Base-by-base conservation (phyloP, 2,797 vertebrate genomes). In the Lithobates sylvaticus region DNA sequence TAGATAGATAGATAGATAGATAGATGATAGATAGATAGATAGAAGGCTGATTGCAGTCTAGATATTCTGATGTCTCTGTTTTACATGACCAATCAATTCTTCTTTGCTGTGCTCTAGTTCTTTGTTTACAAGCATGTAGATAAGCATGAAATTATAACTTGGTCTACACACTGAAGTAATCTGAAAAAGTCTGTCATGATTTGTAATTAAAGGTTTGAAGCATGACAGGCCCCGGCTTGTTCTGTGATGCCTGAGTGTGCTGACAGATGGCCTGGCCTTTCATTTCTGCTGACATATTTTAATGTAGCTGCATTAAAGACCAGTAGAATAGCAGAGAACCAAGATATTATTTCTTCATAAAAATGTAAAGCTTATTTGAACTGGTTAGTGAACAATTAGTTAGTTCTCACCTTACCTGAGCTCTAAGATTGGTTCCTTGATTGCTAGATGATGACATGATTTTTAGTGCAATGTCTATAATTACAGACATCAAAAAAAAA, bases 251-350 rank as follows among this genome's bases (percentile, higher is more conserved):
- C 80, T 78, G 85, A 77, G 77, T 78, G 58, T 78, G 69, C 58
- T 87, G 85, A 87, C 85, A 87, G 85, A 87, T 87, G 85, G 81
- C 68, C 81, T 87, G 85, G 81, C 68, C 81, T 83, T 83, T 83
- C 79, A 86, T 86, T 74, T 64, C 54, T 78, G 54, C 23, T 78
- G 73, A 83, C 42, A 81, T 80, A 78, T 86, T 67, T 64, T 47
- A 36, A 32, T 83, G 54, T 64, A 83, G 54, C 50, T 47, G 54
- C 78, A 75, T 65, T 78, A 81, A 42, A 70, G 26, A 29, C 39
- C 76, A 61, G 32, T 39, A 82, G 44, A 77, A 54, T 7, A 71
- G 29, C 73, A 70, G 54, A 65, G 34, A 50, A 64, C 73, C 79
- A 83, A 72, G 67, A 64, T 50, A 72, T 76, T 72, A 44, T 72